Conservation (phyloP, 2,797 vertebrate species). For the Amblyopsis hoosieri region DNA sequence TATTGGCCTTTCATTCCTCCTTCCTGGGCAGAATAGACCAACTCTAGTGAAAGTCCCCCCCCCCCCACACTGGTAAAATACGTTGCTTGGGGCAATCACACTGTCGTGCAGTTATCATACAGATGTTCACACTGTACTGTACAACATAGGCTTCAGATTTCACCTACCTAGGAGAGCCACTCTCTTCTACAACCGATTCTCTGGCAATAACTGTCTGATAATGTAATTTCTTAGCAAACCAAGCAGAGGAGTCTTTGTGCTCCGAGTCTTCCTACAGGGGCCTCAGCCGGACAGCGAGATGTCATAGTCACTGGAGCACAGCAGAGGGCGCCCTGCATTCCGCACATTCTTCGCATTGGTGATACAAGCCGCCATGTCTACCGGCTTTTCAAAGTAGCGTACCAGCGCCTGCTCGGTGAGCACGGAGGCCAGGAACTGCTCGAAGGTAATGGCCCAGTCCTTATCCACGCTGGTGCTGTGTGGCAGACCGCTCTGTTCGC, state of each 20-base stretch:
- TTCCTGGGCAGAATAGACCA: constrained; percentile 42
- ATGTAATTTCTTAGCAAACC: constrained; percentile 28
- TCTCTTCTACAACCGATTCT: constrained; percentile 38
- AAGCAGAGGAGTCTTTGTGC: constrained; percentile 21
- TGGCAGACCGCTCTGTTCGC: constrained; percentile 63
- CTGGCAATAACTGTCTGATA: constrained; percentile 18
- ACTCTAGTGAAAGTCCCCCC: constrained; percentile 49
- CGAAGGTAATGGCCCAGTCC: constrained; percentile 97
- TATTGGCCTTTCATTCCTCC: constrained; percentile 35
- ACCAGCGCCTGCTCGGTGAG: constrained; percentile 94
- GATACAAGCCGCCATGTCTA: constrained; percentile 87
- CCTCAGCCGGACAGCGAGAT: constrained; percentile 91
- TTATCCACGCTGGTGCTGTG: constrained; percentile 89
- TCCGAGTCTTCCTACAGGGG: not conserved
- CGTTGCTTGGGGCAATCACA: constrained; percentile 53
- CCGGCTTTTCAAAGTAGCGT: constrained; percentile 93
- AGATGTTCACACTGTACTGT: not conserved
- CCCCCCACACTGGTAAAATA: constrained; percentile 58
- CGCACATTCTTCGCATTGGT: constrained; percentile 90
- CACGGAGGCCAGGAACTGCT: constrained; percentile 95
- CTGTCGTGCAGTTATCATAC: constrained; percentile 54
- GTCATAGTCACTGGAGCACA: constrained; percentile 91
- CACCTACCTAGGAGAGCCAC: constrained; percentile 15
- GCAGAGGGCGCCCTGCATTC: constrained; percentile 84
- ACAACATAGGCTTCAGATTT: constrained; percentile 16